Conservation (phyloP, 2,888 invertebrate genomes). For the Dasysyrphus tricinctus region DNA sequence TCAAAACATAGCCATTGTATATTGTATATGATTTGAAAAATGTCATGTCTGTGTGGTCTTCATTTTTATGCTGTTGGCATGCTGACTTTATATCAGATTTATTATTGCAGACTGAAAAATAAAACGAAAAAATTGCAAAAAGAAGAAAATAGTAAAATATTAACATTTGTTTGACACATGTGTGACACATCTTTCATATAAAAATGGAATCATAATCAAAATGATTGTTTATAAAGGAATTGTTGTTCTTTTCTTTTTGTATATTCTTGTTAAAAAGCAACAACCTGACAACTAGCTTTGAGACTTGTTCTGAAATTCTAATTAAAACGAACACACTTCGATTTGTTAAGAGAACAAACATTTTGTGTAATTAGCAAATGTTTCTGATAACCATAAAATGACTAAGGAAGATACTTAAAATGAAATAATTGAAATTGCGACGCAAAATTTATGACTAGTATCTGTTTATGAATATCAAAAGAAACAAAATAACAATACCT, state of each 20-base stretch:
- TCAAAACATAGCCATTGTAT: constrained; percentile 12
- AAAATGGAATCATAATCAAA: constrained; percentile 35
- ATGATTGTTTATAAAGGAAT: constrained; percentile 32
- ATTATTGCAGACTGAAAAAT: constrained; percentile 22
- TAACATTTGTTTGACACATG: constrained; percentile 74
- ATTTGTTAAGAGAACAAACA: background rate
- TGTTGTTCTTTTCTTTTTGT: background rate
- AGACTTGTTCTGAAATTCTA: constrained; percentile 15
- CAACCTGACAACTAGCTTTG: background rate
- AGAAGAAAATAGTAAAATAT: constrained; percentile 32
- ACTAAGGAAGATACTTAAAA: background rate
- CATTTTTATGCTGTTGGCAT: constrained; percentile 28
- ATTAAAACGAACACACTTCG: constrained; percentile 12
- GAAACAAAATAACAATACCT: background rate
- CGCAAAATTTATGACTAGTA: background rate
- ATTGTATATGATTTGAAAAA: constrained; percentile 3
- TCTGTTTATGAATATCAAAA: background rate
- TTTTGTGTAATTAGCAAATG: constrained; percentile 15
- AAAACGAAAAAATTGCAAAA: constrained; percentile 23
- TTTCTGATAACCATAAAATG: background rate
- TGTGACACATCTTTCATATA: constrained; percentile 50
- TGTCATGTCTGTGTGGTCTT: constrained; percentile 69
- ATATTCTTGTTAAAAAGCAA: background rate
- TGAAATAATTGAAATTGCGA: constrained; percentile 1
- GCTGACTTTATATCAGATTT: constrained; percentile 14